phyloP scores from a whole-genome alignment of 2,888 invertebrate species.

The Sesia bembeciformis region DNA sequence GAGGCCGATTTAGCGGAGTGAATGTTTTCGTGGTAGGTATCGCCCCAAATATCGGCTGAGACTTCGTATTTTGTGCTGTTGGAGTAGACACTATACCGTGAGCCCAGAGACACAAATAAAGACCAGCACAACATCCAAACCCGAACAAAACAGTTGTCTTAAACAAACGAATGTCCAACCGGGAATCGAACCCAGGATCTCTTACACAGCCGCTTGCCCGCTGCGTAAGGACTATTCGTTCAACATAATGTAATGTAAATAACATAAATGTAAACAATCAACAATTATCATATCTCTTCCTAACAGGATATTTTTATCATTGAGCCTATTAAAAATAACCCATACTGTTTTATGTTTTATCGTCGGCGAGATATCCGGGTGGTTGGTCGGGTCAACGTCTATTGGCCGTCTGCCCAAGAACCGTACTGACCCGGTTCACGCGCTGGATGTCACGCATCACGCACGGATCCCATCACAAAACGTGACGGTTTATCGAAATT shows the following conservation, averaged over 20 bases:
- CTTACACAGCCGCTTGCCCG: too few species aligned
- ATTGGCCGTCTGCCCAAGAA: slow-evolving; percentile 2
- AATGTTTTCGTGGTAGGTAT: too few species aligned
- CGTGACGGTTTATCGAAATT: neutral
- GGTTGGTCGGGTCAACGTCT: slow-evolving; percentile 3
- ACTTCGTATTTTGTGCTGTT: too few species aligned
- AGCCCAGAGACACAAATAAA: too few species aligned
- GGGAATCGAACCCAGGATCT: too few species aligned
- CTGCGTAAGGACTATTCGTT: too few species aligned
- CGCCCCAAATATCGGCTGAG: too few species aligned
- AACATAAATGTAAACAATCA: neutral
- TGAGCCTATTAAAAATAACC: neutral
- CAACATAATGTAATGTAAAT: neutral
- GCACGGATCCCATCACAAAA: neutral
- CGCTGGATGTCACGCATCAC: neutral
- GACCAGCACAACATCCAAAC: too few species aligned
- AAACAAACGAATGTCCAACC: too few species aligned
- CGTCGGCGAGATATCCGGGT: neutral
- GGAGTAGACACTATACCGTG: too few species aligned
- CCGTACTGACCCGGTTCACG: neutral
- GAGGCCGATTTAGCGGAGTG: too few species aligned
- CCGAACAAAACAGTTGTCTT: too few species aligned
- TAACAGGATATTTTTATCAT: neutral
- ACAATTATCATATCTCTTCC: neutral
- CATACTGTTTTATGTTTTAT: neutral